Percentiles rank a stretch among this genome's conserved stretches.
Conservation (phyloP, 2,113 vertebrate species). For the Oncorhynchus mykiss region DNA sequence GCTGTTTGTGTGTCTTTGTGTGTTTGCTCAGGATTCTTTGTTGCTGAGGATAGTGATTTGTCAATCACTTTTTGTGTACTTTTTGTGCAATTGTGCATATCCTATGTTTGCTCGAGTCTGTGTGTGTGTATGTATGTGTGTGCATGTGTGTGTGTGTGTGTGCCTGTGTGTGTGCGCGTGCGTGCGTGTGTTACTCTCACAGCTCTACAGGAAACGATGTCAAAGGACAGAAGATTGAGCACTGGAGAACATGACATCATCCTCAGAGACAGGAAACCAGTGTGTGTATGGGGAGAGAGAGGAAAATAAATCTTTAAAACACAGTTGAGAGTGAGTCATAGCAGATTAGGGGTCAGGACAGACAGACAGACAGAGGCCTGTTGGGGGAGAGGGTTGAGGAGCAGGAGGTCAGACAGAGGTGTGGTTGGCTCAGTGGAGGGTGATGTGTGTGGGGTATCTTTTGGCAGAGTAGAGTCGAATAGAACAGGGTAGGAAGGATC, state of each 20-base stretch:
- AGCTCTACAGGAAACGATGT: slow-evolving; percentile 11
- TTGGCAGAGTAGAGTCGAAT: too few relatives aligned
- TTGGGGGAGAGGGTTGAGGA: too few relatives aligned
- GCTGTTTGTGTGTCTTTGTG: neutral
- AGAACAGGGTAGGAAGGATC: too few relatives aligned
- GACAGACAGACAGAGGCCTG: too few relatives aligned
- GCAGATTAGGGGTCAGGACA: too few relatives aligned
- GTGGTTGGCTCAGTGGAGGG: too few relatives aligned
- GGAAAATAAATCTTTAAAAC: too few relatives aligned
- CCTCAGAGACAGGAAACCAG: slow-evolving; percentile 21
- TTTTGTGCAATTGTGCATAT: neutral
- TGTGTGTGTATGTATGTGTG: slow-evolving; percentile 1
- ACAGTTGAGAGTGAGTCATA: too few relatives aligned
- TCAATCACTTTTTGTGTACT: too few relatives aligned
- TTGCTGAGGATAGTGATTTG: too few relatives aligned
- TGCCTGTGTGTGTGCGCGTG: slow-evolving; percentile 1
- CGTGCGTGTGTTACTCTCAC: slow-evolving; percentile 2
- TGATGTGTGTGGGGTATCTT: too few relatives aligned
- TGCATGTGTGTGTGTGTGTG: neutral
- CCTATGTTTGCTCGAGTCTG: neutral
- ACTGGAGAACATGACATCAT: slow-evolving; percentile 30
- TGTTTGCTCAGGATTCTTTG: neutral
- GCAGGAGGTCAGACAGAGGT: too few relatives aligned
- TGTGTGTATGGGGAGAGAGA: neutral
- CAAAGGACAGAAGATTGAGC: slow-evolving; percentile 8